phyloP scores from a whole-genome alignment of 2,113 vertebrate species.

The Ellobius talpinus region DNA sequence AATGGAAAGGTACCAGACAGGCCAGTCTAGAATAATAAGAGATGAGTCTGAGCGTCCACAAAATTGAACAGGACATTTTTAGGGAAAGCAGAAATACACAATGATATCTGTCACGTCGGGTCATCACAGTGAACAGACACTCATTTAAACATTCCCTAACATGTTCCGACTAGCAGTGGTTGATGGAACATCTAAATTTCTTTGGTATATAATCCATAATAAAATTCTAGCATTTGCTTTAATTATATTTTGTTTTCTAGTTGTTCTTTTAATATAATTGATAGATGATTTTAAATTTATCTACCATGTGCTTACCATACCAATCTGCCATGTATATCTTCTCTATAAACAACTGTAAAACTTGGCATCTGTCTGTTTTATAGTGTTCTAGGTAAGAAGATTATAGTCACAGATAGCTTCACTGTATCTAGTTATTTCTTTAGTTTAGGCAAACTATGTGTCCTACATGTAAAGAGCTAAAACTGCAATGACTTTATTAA shows the following conservation, averaged over 20 bases:
- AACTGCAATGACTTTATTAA: constrained; percentile 46
- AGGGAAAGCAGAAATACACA: not conserved
- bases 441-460: not conserved
- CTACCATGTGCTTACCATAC: not conserved
- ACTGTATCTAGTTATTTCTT: not conserved
- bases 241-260: not conserved
- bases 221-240: not conserved
- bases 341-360: not conserved
- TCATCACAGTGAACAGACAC: not conserved
- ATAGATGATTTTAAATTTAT: not conserved
- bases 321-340: not conserved
- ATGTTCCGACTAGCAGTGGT: not conserved
- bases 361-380: not conserved
- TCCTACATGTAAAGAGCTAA: constrained; percentile 21
- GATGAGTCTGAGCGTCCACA: not conserved
- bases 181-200: not conserved
- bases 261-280: not conserved
- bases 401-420: not conserved
- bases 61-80: not conserved
- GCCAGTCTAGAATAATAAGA: not conserved
- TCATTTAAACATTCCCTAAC: not conserved
- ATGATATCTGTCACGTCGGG: not conserved
- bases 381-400: not conserved
- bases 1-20: not conserved
- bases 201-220: not conserved